Evolutionary conservation across 2,888 invertebrate genomes (phyloP).

Genomic region (Dioctria linearis): DNA sequence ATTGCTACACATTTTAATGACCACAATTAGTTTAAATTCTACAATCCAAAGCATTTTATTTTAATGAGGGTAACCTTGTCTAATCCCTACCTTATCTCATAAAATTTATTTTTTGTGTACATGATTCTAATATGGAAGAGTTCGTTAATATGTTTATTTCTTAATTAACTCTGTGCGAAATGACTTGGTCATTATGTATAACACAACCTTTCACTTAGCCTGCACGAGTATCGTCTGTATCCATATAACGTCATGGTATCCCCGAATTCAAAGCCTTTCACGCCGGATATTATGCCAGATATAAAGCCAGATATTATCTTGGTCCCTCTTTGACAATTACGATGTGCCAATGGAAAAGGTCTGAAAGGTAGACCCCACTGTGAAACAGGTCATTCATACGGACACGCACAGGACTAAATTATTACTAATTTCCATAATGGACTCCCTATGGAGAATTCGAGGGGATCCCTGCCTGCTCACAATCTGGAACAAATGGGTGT

Average conservation of each 20-base stretch:
- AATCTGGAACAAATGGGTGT: conserved; percentile 51
- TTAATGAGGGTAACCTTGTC: conserved; percentile 6
- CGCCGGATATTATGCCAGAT: conserved; percentile 42
- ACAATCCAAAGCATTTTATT: conserved; percentile 2
- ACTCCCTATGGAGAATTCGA: conserved; percentile 26
- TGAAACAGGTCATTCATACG: conserved; percentile 45
- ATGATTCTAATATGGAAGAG: conserved; percentile 1
- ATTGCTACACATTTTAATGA: too few species aligned
- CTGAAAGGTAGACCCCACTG: conserved; percentile 44
- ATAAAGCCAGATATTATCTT: conserved; percentile 38
- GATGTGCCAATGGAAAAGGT: conserved; percentile 46
- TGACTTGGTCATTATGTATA: conserved; percentile 33
- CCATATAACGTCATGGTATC: conserved; percentile 16
- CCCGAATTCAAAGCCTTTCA: conserved; percentile 13
- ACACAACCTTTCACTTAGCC: conserved; percentile 47
- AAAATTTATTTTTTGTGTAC: not conserved
- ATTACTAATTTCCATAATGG: conserved; percentile 51
- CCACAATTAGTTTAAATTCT: too few species aligned
- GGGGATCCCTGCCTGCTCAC: conserved; percentile 32
- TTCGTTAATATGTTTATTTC: conserved; percentile 41
- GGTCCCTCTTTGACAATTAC: conserved; percentile 50
- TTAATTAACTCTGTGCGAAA: conserved; percentile 34
- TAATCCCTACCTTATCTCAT: not conserved
- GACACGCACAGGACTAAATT: conserved; percentile 51
- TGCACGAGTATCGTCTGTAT: conserved; percentile 35